Base-by-base conservation (phyloP, 2,888 invertebrate species). In the Erebia epiphron region DNA sequence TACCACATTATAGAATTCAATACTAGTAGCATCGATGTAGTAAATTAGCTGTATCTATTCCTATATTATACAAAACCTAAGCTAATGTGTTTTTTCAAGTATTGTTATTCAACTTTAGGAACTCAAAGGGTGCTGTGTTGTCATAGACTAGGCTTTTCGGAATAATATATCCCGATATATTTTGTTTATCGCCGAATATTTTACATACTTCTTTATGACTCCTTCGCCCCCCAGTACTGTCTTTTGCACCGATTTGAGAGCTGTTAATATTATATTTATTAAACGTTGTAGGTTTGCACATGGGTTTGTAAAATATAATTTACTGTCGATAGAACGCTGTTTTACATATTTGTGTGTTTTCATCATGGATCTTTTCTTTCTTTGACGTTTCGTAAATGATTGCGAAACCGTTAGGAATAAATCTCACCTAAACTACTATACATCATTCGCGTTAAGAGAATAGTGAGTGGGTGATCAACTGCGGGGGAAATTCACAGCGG, bases 251-350 rank as follows among this genome's bases (percentile, higher is more conserved):
- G 14, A 49, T 7, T 41, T 41, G 5, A 41, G 10, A 41, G 13
- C 13, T 41, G 16, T 54, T 41, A 41, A 64, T 54, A 41, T 41
- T n/a, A 41, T 41, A 52, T 54, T 11, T 4, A 0, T 35, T 41
- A 13, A 35, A 54, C 9, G n/a, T 50, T 65, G 5, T 18, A 65
- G 56, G 41, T 11, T 14, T 57, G 66, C 66, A 67, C 66, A 67
- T 13, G 57, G 35, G 16, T 46, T 58, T 58, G 49, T 67, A 50
- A 58, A 60, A 35, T 67, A 58, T 7, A 49, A 35, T 43, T 43
- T 16, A 9, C 21, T n/a, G 14, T 14, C 26, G 4, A 65, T 52
- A 54, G 41, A 26, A 50, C 43, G 61, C 26, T 50, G 50, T 63
- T 35, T 35, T 52, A 26, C 18, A 61, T 46, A 46, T 63, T 63